phyloP scores from a whole-genome alignment of 2,113 vertebrate species.

The Odocoileus hemionus region DNA sequence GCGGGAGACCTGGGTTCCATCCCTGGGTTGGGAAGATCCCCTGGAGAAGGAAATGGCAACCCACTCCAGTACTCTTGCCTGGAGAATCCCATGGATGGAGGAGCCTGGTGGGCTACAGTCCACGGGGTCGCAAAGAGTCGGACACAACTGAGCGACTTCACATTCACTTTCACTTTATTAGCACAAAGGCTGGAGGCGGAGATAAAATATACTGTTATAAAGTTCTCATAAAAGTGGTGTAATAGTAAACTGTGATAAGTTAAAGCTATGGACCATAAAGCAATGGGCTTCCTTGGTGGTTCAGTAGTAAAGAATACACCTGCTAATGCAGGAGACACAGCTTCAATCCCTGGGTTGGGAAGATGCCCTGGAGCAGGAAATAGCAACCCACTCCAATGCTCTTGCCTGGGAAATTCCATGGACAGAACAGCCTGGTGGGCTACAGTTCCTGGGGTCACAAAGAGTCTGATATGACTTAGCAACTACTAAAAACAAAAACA shows the following conservation, averaged over 20 bases:
- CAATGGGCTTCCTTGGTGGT: neutral
- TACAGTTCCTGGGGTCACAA: neutral
- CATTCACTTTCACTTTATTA: neutral
- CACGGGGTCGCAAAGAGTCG: too few species aligned
- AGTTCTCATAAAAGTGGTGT: neutral
- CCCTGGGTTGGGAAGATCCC: too few species aligned
- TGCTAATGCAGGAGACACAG: neutral
- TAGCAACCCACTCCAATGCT: neutral
- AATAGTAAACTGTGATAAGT: neutral
- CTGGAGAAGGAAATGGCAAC: too few species aligned
- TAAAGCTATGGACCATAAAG: neutral
- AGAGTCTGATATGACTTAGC: neutral
- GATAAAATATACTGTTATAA: neutral
- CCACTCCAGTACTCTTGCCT: too few species aligned
- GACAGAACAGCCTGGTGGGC: neutral
- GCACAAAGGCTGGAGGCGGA: neutral
- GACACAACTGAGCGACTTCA: too few species aligned
- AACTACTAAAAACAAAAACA: neutral
- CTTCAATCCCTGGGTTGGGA: neutral
- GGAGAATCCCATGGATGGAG: too few species aligned
- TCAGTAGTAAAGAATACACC: neutral
- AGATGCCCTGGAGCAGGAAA: neutral
- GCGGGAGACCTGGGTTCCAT: too few species aligned
- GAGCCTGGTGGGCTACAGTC: too few species aligned
- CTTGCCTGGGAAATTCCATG: neutral